phyloP scores from a whole-genome alignment of 2,888 invertebrate genomes.

The Anarsia innoxiella region DNA sequence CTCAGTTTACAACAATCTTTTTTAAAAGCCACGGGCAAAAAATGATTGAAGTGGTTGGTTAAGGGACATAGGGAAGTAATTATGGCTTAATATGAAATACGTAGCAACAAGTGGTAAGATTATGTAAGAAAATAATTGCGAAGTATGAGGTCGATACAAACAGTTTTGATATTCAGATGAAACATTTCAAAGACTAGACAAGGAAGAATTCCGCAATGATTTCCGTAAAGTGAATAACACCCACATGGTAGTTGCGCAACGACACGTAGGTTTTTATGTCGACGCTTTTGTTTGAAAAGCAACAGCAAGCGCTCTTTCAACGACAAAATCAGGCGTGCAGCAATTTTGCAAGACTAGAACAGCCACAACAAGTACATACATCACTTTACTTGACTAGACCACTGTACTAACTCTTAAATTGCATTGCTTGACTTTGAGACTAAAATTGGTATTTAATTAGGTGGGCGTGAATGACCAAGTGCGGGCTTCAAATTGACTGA shows the following conservation, averaged over 20 bases:
- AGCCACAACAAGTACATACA: constrained; percentile 4
- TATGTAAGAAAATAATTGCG: too few relatives aligned
- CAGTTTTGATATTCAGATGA: constrained; percentile 28
- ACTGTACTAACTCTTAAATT: constrained; percentile 2
- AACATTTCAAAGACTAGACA: constrained; percentile 35
- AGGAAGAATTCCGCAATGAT: constrained; percentile 47
- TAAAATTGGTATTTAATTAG: constrained; percentile 4
- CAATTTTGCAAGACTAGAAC: constrained; percentile 32
- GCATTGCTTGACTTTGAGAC: constrained; percentile 6
- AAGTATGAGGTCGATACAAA: too few relatives aligned
- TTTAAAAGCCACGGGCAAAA: too few relatives aligned
- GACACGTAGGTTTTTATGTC: constrained; percentile 32
- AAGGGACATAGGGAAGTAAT: too few relatives aligned
- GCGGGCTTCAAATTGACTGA: not conserved
- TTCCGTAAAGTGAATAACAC: constrained; percentile 47
- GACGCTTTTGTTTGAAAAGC: constrained; percentile 37
- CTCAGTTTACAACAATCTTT: too few relatives aligned
- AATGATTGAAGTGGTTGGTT: too few relatives aligned
- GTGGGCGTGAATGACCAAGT: constrained; percentile 8
- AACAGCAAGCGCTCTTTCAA: constrained; percentile 27
- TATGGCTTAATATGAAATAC: too few relatives aligned
- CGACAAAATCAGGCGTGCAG: constrained; percentile 32
- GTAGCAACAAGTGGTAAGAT: too few relatives aligned
- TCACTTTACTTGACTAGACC: too few relatives aligned
- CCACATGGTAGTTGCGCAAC: constrained; percentile 44